These are phyloP conservation scores for silkworm (Bombyx mori) DNA, from an alignment of 1,140 invertebrate species.

Conservation along the genomic window ASM3026992v2 NC_085117.1:19826501-19827000, in stretches of 20 bases:
- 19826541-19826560: too few relatives aligned
- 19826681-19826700: too few relatives aligned
- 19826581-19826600: too few relatives aligned
- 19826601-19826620: too few relatives aligned
- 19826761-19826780: slow-evolving; percentile 10
- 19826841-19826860: not conserved
- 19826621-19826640: too few relatives aligned
- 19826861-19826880: not conserved
- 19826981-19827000: slow-evolving; percentile 10
- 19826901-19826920: not conserved
- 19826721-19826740: not conserved
- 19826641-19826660: too few relatives aligned
- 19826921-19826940: not conserved
- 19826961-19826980: slow-evolving; percentile 5
- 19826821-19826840: slow-evolving; percentile 14
- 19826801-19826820: slow-evolving; percentile 17
- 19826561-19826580: too few relatives aligned
- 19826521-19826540: too few relatives aligned
- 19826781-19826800: slow-evolving; percentile 18
- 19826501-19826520: too few relatives aligned
- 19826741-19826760: not conserved
- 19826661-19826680: too few relatives aligned
- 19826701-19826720: too few relatives aligned
- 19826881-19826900: not conserved
- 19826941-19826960: not conserved